These are phyloP conservation scores for Parauchenoglanis ngamensis DNA, from an alignment of 2,797 vertebrate genomes.

Conservation along the genomic window DNA sequence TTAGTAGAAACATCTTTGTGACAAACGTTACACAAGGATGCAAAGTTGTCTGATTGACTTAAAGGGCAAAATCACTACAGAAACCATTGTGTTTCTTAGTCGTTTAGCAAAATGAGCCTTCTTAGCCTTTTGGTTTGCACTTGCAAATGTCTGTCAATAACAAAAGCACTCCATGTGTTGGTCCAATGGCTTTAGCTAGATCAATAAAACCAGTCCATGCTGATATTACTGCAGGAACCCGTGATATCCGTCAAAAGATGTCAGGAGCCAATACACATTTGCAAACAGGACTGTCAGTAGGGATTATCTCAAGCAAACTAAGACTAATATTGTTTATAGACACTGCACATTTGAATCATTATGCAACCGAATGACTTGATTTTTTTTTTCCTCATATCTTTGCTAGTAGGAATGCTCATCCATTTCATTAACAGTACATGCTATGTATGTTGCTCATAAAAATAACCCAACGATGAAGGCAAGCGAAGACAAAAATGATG, in stretches of 20 bases:
- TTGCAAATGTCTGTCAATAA: conserved; percentile 56
- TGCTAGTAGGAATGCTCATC: background rate
- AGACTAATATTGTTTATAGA: background rate
- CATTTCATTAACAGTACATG: background rate
- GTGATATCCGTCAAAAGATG: conserved; percentile 20
- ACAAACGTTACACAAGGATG: conserved; percentile 70
- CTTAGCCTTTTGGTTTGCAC: conserved; percentile 29
- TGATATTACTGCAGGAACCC: conserved; percentile 23
- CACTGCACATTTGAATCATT: background rate
- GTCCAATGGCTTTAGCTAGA: conserved; percentile 26
- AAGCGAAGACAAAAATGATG: conserved; percentile 2
- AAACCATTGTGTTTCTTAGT: background rate
- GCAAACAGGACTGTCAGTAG: conserved; percentile 9
- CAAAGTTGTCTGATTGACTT: conserved; percentile 67
- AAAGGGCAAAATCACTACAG: conserved; percentile 57
- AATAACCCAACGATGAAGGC: background rate
- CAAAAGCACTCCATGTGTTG: conserved; percentile 8
- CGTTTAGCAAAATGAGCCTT: conserved; percentile 12
- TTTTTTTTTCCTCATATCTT: background rate
- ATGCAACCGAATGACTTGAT: background rate
- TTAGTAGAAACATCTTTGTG: conserved; percentile 56
- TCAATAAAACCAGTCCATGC: conserved; percentile 27
- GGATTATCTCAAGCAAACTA: background rate
- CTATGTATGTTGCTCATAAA: background rate
- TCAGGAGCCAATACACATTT: conserved; percentile 41